These are phyloP conservation scores for Actinia tenebrosa DNA, from an alignment of 64 coral and sea anemone genomes.

Conservation along the genomic window DNA sequence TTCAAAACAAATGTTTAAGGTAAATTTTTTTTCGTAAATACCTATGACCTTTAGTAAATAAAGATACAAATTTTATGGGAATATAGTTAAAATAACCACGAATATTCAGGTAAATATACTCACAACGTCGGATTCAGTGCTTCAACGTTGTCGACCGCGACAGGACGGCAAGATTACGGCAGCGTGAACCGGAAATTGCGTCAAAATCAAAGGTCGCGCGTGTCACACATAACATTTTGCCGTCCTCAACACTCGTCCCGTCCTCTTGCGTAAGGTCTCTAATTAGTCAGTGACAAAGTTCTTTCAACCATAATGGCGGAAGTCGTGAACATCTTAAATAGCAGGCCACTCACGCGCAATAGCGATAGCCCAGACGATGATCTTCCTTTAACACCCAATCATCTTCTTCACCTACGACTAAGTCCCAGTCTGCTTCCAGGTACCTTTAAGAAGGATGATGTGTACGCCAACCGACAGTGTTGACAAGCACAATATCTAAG, in stretches of 20 bases:
- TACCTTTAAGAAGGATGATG: slow-evolving; percentile 27
- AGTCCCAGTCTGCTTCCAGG: slow-evolving; percentile 10
- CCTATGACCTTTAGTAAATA: background rate
- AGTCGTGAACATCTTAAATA: slow-evolving; percentile 26
- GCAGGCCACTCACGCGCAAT: slow-evolving; percentile 26
- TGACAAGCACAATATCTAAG: slow-evolving; percentile 39
- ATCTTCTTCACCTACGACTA: slow-evolving; percentile 29
- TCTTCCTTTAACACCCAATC: slow-evolving; percentile 24
- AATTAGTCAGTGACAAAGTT: slow-evolving; percentile 33
- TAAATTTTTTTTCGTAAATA: background rate
- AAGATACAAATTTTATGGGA: background rate
- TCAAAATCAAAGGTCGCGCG: slow-evolving; percentile 14
- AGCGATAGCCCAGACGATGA: slow-evolving; percentile 28
- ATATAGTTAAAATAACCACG: background rate
- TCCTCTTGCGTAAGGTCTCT: slow-evolving; percentile 42
- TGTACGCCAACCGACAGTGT: slow-evolving; percentile 18
- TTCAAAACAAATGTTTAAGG: too few species aligned
- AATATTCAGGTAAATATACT: slow-evolving; percentile 1
- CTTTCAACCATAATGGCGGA: slow-evolving; percentile 25
- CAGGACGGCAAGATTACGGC: slow-evolving; percentile 20
- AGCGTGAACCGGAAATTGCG: slow-evolving; percentile 5
- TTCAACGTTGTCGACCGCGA: slow-evolving; percentile 21
- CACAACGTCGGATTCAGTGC: slow-evolving; percentile 10
- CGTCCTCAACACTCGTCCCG: background rate
- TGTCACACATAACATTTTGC: background rate